Conservation (phyloP, 2,888 invertebrate species). For the Drosophila kanekoi region DNA sequence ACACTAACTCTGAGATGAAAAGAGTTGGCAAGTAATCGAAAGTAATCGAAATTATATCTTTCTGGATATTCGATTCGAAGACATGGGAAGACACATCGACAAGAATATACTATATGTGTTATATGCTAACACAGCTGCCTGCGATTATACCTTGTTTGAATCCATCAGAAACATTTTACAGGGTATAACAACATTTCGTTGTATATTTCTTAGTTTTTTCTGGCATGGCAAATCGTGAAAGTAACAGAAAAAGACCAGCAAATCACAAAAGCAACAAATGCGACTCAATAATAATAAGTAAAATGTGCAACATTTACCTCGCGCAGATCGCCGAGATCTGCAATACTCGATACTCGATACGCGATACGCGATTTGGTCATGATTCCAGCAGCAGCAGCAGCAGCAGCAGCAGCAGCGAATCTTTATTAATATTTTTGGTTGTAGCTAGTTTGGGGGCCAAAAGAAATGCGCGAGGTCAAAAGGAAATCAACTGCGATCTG, state of each 20-base stretch:
- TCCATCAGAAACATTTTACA: background rate
- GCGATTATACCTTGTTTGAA: background rate
- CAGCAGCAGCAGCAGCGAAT: slow-evolving; percentile 33
- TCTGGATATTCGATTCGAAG: too few species aligned
- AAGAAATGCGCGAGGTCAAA: slow-evolving; percentile 72
- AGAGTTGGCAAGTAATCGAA: background rate
- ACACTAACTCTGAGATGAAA: background rate
- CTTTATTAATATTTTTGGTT: slow-evolving; percentile 67
- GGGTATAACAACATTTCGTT: slow-evolving; percentile 10
- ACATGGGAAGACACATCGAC: too few species aligned
- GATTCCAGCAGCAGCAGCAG: slow-evolving; percentile 37
- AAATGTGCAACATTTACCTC: slow-evolving; percentile 23
- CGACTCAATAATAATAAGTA: slow-evolving; percentile 44
- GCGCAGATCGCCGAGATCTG: slow-evolving; percentile 26
- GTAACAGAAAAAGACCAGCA: slow-evolving; percentile 60
- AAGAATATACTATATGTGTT: too few species aligned
- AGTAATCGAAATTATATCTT: too few species aligned
- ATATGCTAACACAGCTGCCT: too few species aligned
- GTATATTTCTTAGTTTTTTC: background rate
- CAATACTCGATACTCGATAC: slow-evolving; percentile 27
- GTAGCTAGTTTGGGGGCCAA: slow-evolving; percentile 27
- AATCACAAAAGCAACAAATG: slow-evolving; percentile 48
- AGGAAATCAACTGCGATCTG: slow-evolving; percentile 53
- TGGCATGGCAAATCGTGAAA: slow-evolving; percentile 60
- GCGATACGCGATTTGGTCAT: slow-evolving; percentile 58